These are phyloP conservation scores for Zophobas atratus DNA, from an alignment of 1,140 invertebrate species.

Conservation along the genomic window DNA sequence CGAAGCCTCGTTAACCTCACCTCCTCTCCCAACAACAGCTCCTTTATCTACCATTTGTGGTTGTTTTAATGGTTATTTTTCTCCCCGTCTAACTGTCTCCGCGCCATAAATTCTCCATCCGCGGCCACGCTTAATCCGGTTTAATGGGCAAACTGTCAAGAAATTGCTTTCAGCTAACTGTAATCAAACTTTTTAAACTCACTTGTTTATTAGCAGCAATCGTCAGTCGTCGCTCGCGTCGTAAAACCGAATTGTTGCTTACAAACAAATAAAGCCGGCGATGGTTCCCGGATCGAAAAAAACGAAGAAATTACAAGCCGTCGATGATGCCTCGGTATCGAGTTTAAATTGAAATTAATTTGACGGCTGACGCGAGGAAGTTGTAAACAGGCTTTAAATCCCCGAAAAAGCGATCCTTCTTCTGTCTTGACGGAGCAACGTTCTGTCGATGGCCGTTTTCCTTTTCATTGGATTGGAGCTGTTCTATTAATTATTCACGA, in stretches of 20 bases:
- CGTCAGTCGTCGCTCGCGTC: not conserved
- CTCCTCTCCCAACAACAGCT: too few species aligned
- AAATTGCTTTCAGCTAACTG: too few species aligned
- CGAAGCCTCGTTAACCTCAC: too few species aligned
- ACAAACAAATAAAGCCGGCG: slow-evolving; percentile 5
- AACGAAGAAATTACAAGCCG: slow-evolving; percentile 7
- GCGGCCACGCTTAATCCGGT: too few species aligned
- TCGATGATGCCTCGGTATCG: slow-evolving; percentile 16
- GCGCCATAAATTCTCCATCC: too few species aligned
- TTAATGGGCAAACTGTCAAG: too few species aligned
- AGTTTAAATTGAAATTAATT: slow-evolving; percentile 22
- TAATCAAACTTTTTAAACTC: not conserved
- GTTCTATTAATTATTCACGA: slow-evolving; percentile 24
- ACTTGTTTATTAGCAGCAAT: not conserved
- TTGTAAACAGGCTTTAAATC: slow-evolving; percentile 41
- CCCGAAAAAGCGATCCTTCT: slow-evolving; percentile 18
- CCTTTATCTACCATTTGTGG: too few species aligned
- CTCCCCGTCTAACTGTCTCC: too few species aligned
- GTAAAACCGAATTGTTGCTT: not conserved
- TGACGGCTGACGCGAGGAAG: slow-evolving; percentile 27
- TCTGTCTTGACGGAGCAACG: slow-evolving; percentile 9
- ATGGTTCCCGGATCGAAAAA: slow-evolving; percentile 19
- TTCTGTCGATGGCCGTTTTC: slow-evolving; percentile 22
- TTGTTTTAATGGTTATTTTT: too few species aligned
- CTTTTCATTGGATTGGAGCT: slow-evolving; percentile 19